Evolutionary conservation across 2,797 vertebrate species (phyloP), one percentile per base, ranked within the genome.

Genomic region (Halcyon smyrnensis): DNA sequence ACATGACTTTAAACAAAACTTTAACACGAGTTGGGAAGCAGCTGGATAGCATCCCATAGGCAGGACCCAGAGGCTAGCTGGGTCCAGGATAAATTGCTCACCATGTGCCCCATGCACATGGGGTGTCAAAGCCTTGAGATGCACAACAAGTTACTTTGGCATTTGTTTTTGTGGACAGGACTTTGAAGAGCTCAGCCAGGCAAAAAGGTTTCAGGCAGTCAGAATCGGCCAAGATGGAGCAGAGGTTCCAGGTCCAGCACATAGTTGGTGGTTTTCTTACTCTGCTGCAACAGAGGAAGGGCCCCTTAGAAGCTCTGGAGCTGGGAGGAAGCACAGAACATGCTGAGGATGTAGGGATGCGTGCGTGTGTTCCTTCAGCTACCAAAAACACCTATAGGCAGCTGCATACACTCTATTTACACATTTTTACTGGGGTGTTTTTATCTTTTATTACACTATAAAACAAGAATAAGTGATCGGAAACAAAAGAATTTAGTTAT

Each of bases 401-500:
- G 79, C 84, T 64, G 37, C 50, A 65, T 57, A 39, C 23, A 5
- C 79, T 78, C 89, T 64, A 68, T 92, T 91, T 84, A 69, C 84
- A 73, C 76, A n/a, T 34, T 84, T 95, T 95, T 94, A 92, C 86
- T 87, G 30, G 79, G 79, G 59, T 91, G 84, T 71, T 93, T 96
- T 89, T 87, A 80, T 85, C 80, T 95, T 95, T 95, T 93, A 96
- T 96, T 71, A 36, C 37, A 16, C 91, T 39, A 93, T 94, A 97
- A 96, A 96, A 27, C 82, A 92, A 82, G 87, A 89, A 83, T 78
- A 91, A 96, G 91, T 75, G 89, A 95, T 94, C 93, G 92, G 95
- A 94, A 96, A 97, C 96, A 92, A 92, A 95, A 81, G 82, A 91
- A 96, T 94, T 95, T 65, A 34, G 84, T 92, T 94, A 91, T 87